A percentile compares a stretch with the other conserved stretches of the same genome.
Conservation (phyloP, 2,888 invertebrate genomes). For the Tolmerus cingulatus region DNA sequence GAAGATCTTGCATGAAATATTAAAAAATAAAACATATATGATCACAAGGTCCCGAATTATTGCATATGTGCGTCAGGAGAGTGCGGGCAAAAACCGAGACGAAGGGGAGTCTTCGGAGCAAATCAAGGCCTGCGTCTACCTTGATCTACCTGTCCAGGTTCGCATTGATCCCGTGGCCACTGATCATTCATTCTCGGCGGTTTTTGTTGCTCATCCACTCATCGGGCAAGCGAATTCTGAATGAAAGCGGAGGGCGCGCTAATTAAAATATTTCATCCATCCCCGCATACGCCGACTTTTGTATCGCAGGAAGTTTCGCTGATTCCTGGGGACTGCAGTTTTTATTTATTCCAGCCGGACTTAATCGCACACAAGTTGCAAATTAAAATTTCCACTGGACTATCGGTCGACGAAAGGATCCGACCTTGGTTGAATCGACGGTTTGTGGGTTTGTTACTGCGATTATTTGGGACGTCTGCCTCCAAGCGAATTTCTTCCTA, state of each 20-base stretch:
- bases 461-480: conserved; percentile 18
- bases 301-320: neutral
- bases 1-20: neutral
- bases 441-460: neutral
- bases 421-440: neutral
- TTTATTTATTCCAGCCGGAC: conserved; percentile 12
- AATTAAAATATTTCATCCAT: conserved; percentile 43
- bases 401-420: conserved; percentile 15
- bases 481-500: conserved; percentile 11
- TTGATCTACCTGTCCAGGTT: conserved; percentile 28
- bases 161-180: conserved; percentile 23
- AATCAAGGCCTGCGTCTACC: neutral
- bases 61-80: neutral
- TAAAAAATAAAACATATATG: neutral
- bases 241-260: conserved; percentile 42
- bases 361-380: conserved; percentile 31
- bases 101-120: neutral
- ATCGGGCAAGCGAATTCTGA: conserved; percentile 32
- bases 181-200: conserved; percentile 23
- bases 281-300: neutral
- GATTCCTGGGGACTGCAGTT: conserved; percentile 26
- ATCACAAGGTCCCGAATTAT: neutral
- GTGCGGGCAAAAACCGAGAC: neutral
- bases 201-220: conserved; percentile 3
- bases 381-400: conserved; percentile 28